Base-by-base conservation (phyloP, 2,797 vertebrate genomes). In the Scolopax rusticola region DNA sequence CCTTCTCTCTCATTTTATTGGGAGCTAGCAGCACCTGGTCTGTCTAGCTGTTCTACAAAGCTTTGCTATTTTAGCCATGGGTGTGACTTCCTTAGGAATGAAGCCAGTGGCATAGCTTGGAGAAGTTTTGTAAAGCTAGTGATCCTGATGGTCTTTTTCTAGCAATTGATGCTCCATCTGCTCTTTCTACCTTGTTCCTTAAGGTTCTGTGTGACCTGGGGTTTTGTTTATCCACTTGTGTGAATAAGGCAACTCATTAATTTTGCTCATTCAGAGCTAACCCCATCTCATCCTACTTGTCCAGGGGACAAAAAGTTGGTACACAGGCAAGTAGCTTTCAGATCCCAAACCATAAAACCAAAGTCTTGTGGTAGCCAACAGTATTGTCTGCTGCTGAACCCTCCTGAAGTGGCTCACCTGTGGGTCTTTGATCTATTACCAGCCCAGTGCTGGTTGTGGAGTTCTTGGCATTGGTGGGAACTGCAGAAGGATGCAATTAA, bases 401-500 rank as follows among this genome's bases (percentile, higher is more conserved):
- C 9, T 76, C 32, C 47, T 21, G 12, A 4, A 11, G 8, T 25
- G 28, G n/a, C 50, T 89, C 74, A 93, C 90, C 80, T 91, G 40
- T 50, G 77, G 36, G 2, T 87, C 16, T 33, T 38, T 50, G 30
- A 69, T 38, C 74, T 47, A 12, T 57, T 67, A 53, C 30, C 45
- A 87, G 48, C 67, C 56, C 40, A 23, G 36, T 60, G 59, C 48
- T 93, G 67, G 36, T 32, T 92, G 63, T 68, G 70, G 50, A 38
- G 77, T 73, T 33, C 50, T 94, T 93, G 75, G 77, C 71, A 36
- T 18, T 8, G 47, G 16, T 79, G 63, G 47, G 36, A 88, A 48
- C 63, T 86, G 74, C 43, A 76, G 83, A 88, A 91, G 43, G 70
- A 86, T 95, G 77, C 78, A 90, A 95, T 94, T 95, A 95, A 91